phyloP scores from a whole-genome alignment of 2,888 invertebrate genomes.

The Frankliniella fusca region DNA sequence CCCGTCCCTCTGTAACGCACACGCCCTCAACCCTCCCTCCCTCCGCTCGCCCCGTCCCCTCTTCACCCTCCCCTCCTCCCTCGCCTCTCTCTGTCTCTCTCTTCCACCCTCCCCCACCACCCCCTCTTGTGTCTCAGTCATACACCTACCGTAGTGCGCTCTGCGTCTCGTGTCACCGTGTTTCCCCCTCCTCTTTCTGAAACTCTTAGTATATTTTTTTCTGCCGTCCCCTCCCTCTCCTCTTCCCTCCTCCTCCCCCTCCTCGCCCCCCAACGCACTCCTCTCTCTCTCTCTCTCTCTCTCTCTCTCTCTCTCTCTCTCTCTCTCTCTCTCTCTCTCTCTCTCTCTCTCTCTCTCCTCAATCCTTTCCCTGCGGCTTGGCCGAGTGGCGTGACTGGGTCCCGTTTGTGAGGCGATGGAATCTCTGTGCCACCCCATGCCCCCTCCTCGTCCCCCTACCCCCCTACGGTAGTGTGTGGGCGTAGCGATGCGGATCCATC shows the following conservation, averaged over 20 bases:
- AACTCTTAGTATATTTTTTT: too few relatives aligned
- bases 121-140: too few relatives aligned
- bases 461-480: neutral
- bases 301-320: neutral
- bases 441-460: neutral
- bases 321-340: neutral
- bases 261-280: neutral
- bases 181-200: too few relatives aligned
- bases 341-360: neutral
- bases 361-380: neutral
- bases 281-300: too few relatives aligned
- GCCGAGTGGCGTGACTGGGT: neutral
- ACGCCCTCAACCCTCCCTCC: neutral
- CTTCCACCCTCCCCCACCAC: too few relatives aligned
- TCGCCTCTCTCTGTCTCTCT: neutral
- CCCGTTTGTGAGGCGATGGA: constrained; percentile 17
- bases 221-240: neutral
- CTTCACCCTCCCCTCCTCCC: neutral
- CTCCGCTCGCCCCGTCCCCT: neutral
- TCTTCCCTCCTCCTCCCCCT: neutral
- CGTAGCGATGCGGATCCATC: neutral
- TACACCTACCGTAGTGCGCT: too few relatives aligned
- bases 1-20: neutral
- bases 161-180: too few relatives aligned
- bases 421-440: neutral